Percentiles rank a stretch among this genome's conserved stretches.
These are phyloP conservation scores for Cosmia trapezina DNA, from an alignment of 2,888 invertebrate genomes.

Conservation along the genomic window DNA sequence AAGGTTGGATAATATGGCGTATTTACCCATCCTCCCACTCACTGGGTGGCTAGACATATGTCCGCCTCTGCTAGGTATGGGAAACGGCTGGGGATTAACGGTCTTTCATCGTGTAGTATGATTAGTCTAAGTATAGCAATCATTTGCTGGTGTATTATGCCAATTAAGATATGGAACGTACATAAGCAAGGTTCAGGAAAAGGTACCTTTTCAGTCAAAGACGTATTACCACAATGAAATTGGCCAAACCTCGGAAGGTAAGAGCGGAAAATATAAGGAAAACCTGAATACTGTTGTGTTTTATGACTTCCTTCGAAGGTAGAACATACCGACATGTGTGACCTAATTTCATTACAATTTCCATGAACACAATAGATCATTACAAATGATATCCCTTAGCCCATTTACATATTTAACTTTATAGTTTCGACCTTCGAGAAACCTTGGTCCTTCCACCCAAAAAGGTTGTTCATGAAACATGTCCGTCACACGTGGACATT, in stretches of 20 bases:
- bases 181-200: not conserved
- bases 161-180: not conserved
- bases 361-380: not conserved
- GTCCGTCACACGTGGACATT: conserved; percentile 52
- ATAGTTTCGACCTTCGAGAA: conserved; percentile 34
- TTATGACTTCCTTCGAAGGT: not conserved
- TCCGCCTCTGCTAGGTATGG: not conserved
- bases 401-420: conserved; percentile 36
- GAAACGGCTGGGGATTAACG: conserved; percentile 4
- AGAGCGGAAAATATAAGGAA: conserved; percentile 7
- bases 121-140: not conserved
- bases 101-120: not conserved
- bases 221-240: conserved; percentile 15
- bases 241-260: not conserved
- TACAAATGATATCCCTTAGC: conserved; percentile 15
- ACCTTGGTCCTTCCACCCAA: conserved; percentile 17
- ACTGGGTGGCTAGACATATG: not conserved
- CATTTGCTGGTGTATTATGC: not conserved
- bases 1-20: not conserved
- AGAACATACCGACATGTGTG: not conserved
- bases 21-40: conserved; percentile 9
- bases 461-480: conserved; percentile 56
- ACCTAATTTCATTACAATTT: not conserved
- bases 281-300: not conserved
- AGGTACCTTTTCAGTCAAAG: not conserved